Conservation (phyloP, 1,140 invertebrate genomes). For the Euura lappo region DNA sequence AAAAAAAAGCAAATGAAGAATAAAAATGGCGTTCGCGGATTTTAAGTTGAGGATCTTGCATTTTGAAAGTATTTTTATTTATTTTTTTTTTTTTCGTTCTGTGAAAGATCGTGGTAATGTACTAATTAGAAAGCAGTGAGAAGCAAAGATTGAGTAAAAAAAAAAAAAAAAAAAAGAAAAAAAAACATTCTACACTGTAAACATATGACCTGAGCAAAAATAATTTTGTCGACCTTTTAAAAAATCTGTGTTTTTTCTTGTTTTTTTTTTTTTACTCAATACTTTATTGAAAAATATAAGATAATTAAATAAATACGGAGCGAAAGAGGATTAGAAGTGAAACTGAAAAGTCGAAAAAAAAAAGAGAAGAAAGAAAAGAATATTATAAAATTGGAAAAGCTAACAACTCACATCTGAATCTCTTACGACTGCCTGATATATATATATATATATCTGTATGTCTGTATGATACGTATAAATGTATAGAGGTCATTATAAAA, state of each 20-base stretch:
- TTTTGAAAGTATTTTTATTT: neutral
- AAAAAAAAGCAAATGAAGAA: neutral
- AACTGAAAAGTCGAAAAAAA: slow-evolving; percentile 13
- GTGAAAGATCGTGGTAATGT: neutral
- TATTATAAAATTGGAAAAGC: too few species aligned
- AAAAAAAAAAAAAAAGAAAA: neutral
- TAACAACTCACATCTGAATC: too few species aligned
- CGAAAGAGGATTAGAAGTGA: neutral
- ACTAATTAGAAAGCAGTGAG: too few species aligned
- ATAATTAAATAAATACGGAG: neutral
- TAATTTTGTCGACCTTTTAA: too few species aligned
- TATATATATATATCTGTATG: too few species aligned
- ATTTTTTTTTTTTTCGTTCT: neutral
- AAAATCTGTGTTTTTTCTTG: neutral
- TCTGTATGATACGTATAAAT: too few species aligned
- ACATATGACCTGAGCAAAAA: too few species aligned
- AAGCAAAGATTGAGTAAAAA: neutral
- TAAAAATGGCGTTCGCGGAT: too few species aligned
- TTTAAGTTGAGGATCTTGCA: neutral
- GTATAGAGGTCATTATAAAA: too few species aligned
- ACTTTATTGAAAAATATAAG: too few species aligned
- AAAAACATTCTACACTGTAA: neutral
- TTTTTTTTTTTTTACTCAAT: neutral
- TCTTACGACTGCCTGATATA: too few species aligned
- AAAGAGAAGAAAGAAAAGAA: too few species aligned